Conservation (phyloP, 2,797 vertebrate species). For the Kryptopterus vitreolus region DNA sequence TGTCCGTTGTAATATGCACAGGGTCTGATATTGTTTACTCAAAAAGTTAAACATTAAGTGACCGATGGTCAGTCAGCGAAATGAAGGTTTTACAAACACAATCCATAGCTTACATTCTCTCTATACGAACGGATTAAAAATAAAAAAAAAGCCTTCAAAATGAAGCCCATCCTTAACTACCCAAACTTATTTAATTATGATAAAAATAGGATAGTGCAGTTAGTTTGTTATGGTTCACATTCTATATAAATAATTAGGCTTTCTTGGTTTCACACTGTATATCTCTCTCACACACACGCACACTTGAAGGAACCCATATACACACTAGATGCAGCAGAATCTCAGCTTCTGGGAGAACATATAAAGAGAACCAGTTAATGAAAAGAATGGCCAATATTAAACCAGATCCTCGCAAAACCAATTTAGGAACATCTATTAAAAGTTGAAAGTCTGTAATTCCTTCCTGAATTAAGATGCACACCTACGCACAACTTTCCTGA, state of each 20-base stretch:
- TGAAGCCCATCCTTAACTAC: background rate
- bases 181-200: background rate
- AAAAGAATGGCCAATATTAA: constrained; percentile 12
- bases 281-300: background rate
- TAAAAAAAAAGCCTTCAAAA: background rate
- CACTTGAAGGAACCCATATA: constrained; percentile 17
- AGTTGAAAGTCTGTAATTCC: constrained; percentile 9
- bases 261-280: constrained; percentile 32
- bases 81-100: constrained; percentile 11
- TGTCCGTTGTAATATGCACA: background rate
- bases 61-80: background rate
- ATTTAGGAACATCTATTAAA: constrained; percentile 7
- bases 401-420: background rate
- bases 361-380: constrained; percentile 5
- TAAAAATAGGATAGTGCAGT: constrained; percentile 11
- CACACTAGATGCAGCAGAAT: constrained; percentile 21
- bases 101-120: constrained; percentile 6
- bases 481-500: constrained; percentile 26
- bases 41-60: constrained; percentile 5
- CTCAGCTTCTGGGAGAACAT: constrained; percentile 29
- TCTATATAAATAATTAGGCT: constrained; percentile 22
- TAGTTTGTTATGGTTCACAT: background rate
- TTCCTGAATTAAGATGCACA: constrained; percentile 16
- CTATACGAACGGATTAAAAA: background rate
- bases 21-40: constrained; percentile 1